Conservation (phyloP, 1,140 invertebrate species). For the Drosophila ohnishii region DNA sequence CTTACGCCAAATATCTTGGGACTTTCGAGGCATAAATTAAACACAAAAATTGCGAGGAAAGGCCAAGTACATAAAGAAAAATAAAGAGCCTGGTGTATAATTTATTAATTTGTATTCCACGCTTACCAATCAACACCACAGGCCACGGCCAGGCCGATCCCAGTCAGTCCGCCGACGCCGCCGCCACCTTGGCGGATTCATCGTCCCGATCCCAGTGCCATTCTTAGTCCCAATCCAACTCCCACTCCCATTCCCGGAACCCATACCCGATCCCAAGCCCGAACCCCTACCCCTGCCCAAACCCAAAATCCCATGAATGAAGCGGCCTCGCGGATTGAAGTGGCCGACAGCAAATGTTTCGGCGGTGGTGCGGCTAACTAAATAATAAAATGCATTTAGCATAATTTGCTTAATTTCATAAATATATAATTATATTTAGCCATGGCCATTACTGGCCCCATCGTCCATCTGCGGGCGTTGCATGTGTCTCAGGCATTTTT, state of each 20-base stretch:
- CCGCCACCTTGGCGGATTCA: slow-evolving; percentile 37
- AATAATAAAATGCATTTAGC: slow-evolving; percentile 78
- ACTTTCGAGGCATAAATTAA: slow-evolving; percentile 31
- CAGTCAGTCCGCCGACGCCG: slow-evolving; percentile 19
- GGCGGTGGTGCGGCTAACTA: slow-evolving; percentile 56
- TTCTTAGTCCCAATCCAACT: neutral
- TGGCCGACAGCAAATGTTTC: slow-evolving; percentile 30
- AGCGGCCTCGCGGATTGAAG: slow-evolving; percentile 39
- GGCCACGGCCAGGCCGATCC: slow-evolving; percentile 21
- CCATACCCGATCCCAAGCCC: neutral
- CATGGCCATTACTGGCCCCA: slow-evolving; percentile 32
- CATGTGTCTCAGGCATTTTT: slow-evolving; percentile 65
- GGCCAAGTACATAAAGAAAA: slow-evolving; percentile 29
- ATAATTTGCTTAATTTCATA: slow-evolving; percentile 80
- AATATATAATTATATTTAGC: slow-evolving; percentile 75
- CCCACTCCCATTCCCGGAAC: neutral
- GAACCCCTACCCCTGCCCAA: neutral
- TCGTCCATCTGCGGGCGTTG: slow-evolving; percentile 48
- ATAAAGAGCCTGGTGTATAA: slow-evolving; percentile 53
- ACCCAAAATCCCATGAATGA: slow-evolving; percentile 34
- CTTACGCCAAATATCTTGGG: slow-evolving; percentile 6
- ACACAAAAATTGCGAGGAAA: slow-evolving; percentile 4
- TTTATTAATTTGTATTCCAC: slow-evolving; percentile 75
- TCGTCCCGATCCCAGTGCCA: slow-evolving; percentile 24
- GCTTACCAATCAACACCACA: slow-evolving; percentile 50